Base-by-base conservation (phyloP, 1,140 invertebrate species). In the Catajapyx aquilonaris region DNA sequence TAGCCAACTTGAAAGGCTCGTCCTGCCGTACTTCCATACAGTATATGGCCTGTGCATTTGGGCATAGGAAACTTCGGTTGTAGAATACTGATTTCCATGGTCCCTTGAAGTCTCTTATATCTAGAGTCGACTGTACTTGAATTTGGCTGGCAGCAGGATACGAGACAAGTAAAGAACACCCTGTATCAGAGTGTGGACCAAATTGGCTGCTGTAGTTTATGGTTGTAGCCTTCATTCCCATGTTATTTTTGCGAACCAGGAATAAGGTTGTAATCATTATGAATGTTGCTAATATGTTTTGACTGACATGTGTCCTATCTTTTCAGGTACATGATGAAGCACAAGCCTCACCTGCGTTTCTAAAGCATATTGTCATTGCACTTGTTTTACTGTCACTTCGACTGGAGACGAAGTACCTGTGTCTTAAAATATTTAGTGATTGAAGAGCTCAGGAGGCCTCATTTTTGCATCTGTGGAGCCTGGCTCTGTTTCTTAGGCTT, bases 271-370 rank as follows among this genome's bases (percentile, higher is more conserved):
- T 25, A 2, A 41, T 21, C 15, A 30, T 22, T 41, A 10, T 17
- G 3, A 11, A 20, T 17, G 20, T 15, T 20, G 15, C 16, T 20
- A 25, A 17, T 15, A 41, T 22, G 34, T 16, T 10, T 23, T 34
- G 23, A 37, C 2, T 31, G 11, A 34, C 40, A 37, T 44, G 30
- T 44, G 41, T 46, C 54, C 54, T 55, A 50, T 52, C 50, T 52
- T 77, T 77, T 41, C 65, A 87, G 81, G 52, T 80, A 87, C 51
- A 86, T 93, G 64, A 69, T 83, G 49, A 88, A 90, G 56, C 73
- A 79, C 59, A 91, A 91, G 57, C 78, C 81, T n/a, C 81, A 87
- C 53, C 62, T 93, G 41, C 64, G 85, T 48, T 90, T 81, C 55
- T 88, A 44, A 56, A 41, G 16, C 2, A 21, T 28, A 10, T 28